Percentiles rank a stretch among this genome's conserved stretches.
Evolutionary conservation across 2,797 vertebrate species (phyloP).

Genomic region (Xiphophorus birchmanni): DNA sequence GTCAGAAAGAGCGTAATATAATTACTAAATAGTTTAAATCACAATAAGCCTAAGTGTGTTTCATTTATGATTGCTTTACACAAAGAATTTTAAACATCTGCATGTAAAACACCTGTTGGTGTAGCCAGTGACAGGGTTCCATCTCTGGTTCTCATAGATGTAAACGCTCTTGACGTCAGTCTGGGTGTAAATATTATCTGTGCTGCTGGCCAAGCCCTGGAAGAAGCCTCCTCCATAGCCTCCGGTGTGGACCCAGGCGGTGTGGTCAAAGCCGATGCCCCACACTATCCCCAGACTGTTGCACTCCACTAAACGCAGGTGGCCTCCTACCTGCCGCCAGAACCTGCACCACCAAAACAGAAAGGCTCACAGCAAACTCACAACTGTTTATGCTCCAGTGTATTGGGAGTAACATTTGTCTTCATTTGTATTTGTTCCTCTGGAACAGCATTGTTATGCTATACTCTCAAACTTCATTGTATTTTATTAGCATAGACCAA

Average conservation of each 20-base stretch:
- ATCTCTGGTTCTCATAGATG: conserved; percentile 98
- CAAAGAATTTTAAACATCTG: not conserved
- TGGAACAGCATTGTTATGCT: not conserved
- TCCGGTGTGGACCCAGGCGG: conserved; percentile 90
- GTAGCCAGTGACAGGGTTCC: conserved; percentile 96
- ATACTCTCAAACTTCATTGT: not conserved
- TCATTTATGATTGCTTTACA: not conserved
- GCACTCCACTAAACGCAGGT: conserved; percentile 89
- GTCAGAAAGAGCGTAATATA: not conserved
- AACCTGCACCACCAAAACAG: conserved; percentile 84
- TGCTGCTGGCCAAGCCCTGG: conserved; percentile 90
- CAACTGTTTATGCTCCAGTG: not conserved
- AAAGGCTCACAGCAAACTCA: not conserved
- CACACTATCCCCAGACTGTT: conserved; percentile 90
- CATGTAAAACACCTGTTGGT: conserved; percentile 84
- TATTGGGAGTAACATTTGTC: not conserved
- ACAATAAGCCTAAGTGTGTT: not conserved
- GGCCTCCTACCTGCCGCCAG: conserved; percentile 95
- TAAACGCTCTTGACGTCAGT: conserved; percentile 91
- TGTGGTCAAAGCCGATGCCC: conserved; percentile 94
- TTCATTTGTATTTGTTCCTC: not conserved
- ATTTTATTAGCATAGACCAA: not conserved
- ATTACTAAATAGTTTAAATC: not conserved
- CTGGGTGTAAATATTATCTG: conserved; percentile 90
- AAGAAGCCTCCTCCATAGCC: conserved; percentile 92